These are phyloP conservation scores for Ariopsis seemanni DNA, from an alignment of 2,113 vertebrate genomes.

Conservation along the genomic window DNA sequence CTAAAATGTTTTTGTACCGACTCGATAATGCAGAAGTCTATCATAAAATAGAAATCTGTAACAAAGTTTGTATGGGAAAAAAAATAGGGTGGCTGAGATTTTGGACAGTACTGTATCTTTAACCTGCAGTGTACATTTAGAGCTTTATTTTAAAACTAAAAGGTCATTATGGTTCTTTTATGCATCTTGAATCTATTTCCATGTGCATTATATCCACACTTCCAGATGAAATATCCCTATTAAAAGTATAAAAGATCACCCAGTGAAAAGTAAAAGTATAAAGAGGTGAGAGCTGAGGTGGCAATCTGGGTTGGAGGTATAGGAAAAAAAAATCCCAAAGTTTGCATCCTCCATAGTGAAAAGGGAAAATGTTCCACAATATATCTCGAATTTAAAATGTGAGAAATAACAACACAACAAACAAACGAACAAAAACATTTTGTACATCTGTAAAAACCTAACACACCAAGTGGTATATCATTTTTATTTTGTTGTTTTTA, in stretches of 20 bases:
- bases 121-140: too few species aligned
- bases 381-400: neutral
- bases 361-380: neutral
- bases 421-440: neutral
- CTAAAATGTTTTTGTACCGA: too few species aligned
- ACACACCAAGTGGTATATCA: neutral
- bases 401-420: neutral
- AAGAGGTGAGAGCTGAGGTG: neutral
- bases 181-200: neutral
- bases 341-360: neutral
- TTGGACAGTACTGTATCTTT: too few species aligned
- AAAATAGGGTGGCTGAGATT: too few species aligned
- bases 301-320: neutral
- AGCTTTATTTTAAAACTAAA: too few species aligned
- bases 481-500: neutral
- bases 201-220: neutral
- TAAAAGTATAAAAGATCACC: neutral
- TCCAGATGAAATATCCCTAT: neutral
- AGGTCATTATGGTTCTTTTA: too few species aligned
- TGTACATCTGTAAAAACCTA: neutral
- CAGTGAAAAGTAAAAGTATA: neutral
- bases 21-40: too few species aligned
- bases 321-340: neutral
- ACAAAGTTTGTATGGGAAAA: too few species aligned
- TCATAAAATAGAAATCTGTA: too few species aligned